A percentile compares a stretch with the other conserved stretches of the same genome.
These are phyloP conservation scores for Esox lucius DNA, from an alignment of 2,797 vertebrate genomes.

Conservation along the genomic window DNA sequence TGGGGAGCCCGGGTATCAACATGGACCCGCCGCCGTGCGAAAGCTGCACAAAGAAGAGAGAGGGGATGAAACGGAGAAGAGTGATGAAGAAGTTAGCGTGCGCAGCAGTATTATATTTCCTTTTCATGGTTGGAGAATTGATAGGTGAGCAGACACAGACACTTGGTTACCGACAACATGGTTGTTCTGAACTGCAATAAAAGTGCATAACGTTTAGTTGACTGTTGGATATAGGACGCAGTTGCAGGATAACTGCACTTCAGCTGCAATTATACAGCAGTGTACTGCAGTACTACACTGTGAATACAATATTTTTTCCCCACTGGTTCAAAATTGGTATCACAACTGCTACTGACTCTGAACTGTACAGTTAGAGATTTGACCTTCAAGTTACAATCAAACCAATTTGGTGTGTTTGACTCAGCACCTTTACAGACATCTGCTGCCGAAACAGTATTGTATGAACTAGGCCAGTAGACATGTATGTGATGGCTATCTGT, in stretches of 20 bases:
- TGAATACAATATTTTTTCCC: too few relatives aligned
- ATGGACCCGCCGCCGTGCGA: constrained; percentile 80
- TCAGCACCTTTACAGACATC: neutral
- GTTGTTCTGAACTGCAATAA: neutral
- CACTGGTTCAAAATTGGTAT: neutral
- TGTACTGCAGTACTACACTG: too few relatives aligned
- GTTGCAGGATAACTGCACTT: too few relatives aligned
- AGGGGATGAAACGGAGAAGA: constrained; percentile 71
- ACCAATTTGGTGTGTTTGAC: neutral
- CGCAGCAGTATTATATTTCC: constrained; percentile 86
- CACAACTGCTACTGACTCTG: neutral
- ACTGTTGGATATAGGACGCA: too few relatives aligned
- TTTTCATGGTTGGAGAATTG: constrained; percentile 93
- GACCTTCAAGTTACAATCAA: neutral
- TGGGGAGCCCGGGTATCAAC: constrained; percentile 60
- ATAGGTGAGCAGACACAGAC: constrained; percentile 77
- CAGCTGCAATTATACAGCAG: too few relatives aligned
- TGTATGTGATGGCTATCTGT: constrained; percentile 82
- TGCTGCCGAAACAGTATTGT: neutral
- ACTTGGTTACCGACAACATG: neutral
- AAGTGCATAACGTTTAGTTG: too few relatives aligned
- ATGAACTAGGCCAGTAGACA: constrained; percentile 71
- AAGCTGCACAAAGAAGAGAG: constrained; percentile 76
- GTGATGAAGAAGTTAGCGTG: constrained; percentile 84
- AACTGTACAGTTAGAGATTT: neutral